Evolutionary conservation across 2,797 vertebrate genomes (phyloP), one percentile per base, ranked within the genome.

Genomic region (Petrocephalus schoutedeni): DNA sequence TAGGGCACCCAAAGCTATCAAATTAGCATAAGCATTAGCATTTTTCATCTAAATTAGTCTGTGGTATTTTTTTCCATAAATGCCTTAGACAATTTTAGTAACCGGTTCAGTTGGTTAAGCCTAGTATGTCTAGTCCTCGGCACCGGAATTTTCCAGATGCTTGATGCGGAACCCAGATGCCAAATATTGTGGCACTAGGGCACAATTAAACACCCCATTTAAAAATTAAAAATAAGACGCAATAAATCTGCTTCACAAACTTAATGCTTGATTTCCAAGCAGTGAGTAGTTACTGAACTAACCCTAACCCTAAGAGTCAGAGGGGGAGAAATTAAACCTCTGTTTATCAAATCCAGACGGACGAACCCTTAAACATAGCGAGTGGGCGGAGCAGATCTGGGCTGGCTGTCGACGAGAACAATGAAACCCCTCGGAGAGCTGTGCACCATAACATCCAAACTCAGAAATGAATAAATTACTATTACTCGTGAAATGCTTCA

Each of bases 31-130:
- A 74, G 12, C 6, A 41, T 67, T 67, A 67, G 61, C 23, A 67
- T 67, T 74, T 74, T 74, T 41, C 71, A 74, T 41, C 71, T 74
- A 74, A 74, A 74, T 74, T 74, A 74, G 32, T 41, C 28, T 74
- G 12, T 14, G 0, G 12, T 74, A 16, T 74, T 74, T 41, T 36
- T 74, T 41, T 74, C 32, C 14, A 41, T 74, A 2, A 74, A 74
- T 74, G 32, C 71, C 36, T 74, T 74, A 45, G 71, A 19, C 16
- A 19, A 41, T 74, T 74, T 74, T 74, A 74, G 71, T 45, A 74
- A 74, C 71, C 16, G 36, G 71, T 19, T 74, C 32, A 36, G 71
- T 16, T 41, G 36, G 28, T 74, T 74, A 74, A 74, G 32, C 32
- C 12, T 41, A 74, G 36, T 16, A 8, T 19, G 71, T 74, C 28